These are phyloP conservation scores for Cantharis nigra DNA, from an alignment of 2,888 invertebrate species.

Conservation along the genomic window DNA sequence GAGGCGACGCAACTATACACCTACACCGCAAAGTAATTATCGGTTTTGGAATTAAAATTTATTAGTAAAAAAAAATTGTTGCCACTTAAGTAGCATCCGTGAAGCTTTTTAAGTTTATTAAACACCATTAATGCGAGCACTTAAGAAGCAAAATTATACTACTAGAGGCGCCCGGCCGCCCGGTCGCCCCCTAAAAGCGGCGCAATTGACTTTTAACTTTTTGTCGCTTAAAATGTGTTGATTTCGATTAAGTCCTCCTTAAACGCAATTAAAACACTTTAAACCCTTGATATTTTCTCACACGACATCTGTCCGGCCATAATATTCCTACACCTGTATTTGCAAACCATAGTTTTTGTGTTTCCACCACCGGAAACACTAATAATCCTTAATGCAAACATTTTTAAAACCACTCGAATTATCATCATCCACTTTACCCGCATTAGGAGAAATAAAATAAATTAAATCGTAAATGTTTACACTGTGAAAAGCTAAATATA, in stretches of 20 bases:
- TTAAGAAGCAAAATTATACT: constrained; percentile 17
- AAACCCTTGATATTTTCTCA: constrained; percentile 14
- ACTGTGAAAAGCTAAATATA: background rate
- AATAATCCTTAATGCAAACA: constrained; percentile 30
- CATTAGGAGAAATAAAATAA: background rate
- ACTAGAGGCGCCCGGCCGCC: constrained; percentile 4
- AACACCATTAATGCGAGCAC: constrained; percentile 28
- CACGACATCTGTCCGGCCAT: constrained; percentile 29
- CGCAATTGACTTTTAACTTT: constrained; percentile 26
- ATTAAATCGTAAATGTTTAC: background rate
- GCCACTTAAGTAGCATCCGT: constrained; percentile 22
- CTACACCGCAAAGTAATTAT: background rate
- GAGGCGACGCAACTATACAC: background rate
- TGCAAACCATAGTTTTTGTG: constrained; percentile 21
- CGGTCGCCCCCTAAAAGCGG: constrained; percentile 13
- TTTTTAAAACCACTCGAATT: constrained; percentile 8
- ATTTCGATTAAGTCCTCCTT: constrained; percentile 26
- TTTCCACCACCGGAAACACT: constrained; percentile 27
- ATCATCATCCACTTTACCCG: background rate
- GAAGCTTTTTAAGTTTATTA: constrained; percentile 20
- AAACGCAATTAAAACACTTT: constrained; percentile 34
- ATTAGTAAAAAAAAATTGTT: constrained; percentile 15
- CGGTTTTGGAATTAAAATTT: background rate
- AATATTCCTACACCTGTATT: constrained; percentile 32
- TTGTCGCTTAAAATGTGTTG: constrained; percentile 26